Base-by-base conservation (phyloP, 2,888 invertebrate species). In the Dromius quadrimaculatus region DNA sequence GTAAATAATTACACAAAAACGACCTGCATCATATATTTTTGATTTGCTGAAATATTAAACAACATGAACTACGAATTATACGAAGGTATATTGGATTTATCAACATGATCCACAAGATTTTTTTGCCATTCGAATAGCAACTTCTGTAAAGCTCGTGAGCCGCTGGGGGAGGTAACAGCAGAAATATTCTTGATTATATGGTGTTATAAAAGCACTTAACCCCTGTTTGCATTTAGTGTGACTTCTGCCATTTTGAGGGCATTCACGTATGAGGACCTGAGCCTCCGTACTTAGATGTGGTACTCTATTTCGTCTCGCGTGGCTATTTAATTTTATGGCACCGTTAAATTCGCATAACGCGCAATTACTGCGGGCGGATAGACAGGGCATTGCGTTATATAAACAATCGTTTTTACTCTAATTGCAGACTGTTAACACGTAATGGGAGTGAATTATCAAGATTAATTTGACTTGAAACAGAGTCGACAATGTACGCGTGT, bases 251-350 rank as follows among this genome's bases (percentile, higher is more conserved):
- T 54, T 54, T 9, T 15, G 47, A 54, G 50, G 50, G 15, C 50
- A 28, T 54, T 54, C 50, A 54, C 50, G 50, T 54, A 9, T 54
- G 28, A 8, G 23, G 11, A 6, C 22, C 20, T n/a, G n/a, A n/a
- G n/a, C n/a, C 22, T 11, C 9, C 19, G 47, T 6, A 47, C 47
- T 47, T 47, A 47, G 47, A 54, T 54, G 50, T 54, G 50, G 28
- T 15, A 47, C 50, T 28, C 28, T 28, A 28, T 28, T 28, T 8
- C 23, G 50, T 54, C 6, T 28, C 50, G 28, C 50, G 72, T 6
- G 65, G 70, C 71, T 73, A 71, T 72, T 74, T 73, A 70, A 72
- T 71, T 74, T 73, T 74, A 74, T 61, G 68, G 70, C 61, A 62
- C 47, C 71, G 50, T 73, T 73, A 74, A 69, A 71, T 72, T 72